Conservation (phyloP, 2,797 vertebrate genomes). For the Chanos chanos region DNA sequence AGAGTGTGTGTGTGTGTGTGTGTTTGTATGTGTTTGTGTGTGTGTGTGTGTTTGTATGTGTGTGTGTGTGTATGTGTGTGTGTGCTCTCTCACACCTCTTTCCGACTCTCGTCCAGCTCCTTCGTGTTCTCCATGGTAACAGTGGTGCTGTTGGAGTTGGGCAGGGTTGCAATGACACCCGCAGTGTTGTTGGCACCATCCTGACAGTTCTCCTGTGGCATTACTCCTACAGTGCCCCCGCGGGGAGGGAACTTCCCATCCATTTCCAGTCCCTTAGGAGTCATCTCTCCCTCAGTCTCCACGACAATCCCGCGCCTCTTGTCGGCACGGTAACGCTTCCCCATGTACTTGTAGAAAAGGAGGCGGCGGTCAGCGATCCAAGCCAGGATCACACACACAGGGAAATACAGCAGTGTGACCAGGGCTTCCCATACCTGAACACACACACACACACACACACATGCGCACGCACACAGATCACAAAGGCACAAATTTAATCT, state of each 20-base stretch:
- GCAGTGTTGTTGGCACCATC: constrained; percentile 47
- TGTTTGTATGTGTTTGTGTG: not conserved
- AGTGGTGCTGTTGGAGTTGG: constrained; percentile 61
- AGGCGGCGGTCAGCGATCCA: constrained; percentile 92
- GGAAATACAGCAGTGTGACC: constrained; percentile 89
- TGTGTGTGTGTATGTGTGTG: constrained; percentile 14
- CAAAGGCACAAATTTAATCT: too few species aligned
- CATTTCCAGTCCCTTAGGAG: constrained; percentile 79
- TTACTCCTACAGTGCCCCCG: constrained; percentile 42
- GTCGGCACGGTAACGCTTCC: constrained; percentile 89
- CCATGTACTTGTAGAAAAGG: constrained; percentile 93
- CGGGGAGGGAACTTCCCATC: constrained; percentile 75
- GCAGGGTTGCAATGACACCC: constrained; percentile 55
- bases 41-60: constrained; percentile 15
- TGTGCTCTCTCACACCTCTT: constrained; percentile 66
- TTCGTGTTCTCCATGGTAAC: constrained; percentile 70
- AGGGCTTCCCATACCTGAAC: constrained; percentile 85
- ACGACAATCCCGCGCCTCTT: constrained; percentile 90
- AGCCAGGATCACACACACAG: constrained; percentile 87
- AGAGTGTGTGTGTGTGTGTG: not conserved
- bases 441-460: not conserved
- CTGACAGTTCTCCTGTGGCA: constrained; percentile 41
- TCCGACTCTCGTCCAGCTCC: constrained; percentile 82
- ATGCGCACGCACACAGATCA: too few species aligned
- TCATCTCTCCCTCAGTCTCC: constrained; percentile 83